Evolutionary conservation across 2,888 invertebrate genomes (phyloP), one percentile per base, ranked within the genome.

Genomic region (Proisotoma minuta): DNA sequence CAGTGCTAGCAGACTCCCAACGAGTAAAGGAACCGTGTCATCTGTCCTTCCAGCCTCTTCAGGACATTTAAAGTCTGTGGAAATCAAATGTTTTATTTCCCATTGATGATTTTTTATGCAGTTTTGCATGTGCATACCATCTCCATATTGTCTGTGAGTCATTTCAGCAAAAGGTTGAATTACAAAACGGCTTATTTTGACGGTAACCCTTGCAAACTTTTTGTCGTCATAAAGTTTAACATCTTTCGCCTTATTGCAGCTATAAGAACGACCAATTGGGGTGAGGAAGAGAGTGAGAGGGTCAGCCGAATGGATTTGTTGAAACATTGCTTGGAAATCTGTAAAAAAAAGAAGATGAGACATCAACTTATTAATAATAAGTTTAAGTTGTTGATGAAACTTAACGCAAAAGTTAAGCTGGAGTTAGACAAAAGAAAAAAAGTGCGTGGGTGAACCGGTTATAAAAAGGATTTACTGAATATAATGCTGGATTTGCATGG

Each of bases 101-200:
- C 70, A 70, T 27, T 69, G 60, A 15, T 34, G 10, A 10, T 47
- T 47, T 10, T 18, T 5, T 5, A n/a, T 18, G 15, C 5, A 47
- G 47, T 10, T 47, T 10, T 34, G 34, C 34, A 34, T 15, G 15
- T 34, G 34, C 34, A 8, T 75, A 79, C 79, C 76, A 0, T 84
- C 82, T 0, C 87, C 87, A 76, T 88, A 82, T 59, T 72, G 70
- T 43, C 76, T 84, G 78, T 77, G 86, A 85, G 49, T 86, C 87
- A 76, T 89, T 88, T 79, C 89, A 89, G 84, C 91, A 78, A 92
- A 93, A 24, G 92, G 89, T 76, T 93, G 92, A 61, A 93, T 82
- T 63, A 87, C 85, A 79, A 90, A 81, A 69, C 86, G 84, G 24
- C 86, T 82, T 15, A 87, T 79, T 72, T 84, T 84, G 0, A 87